A percentile compares a stretch with the other conserved stretches of the same genome.
Conservation (phyloP, 2,888 invertebrate species). For the Aporophyla lueneburgensis region DNA sequence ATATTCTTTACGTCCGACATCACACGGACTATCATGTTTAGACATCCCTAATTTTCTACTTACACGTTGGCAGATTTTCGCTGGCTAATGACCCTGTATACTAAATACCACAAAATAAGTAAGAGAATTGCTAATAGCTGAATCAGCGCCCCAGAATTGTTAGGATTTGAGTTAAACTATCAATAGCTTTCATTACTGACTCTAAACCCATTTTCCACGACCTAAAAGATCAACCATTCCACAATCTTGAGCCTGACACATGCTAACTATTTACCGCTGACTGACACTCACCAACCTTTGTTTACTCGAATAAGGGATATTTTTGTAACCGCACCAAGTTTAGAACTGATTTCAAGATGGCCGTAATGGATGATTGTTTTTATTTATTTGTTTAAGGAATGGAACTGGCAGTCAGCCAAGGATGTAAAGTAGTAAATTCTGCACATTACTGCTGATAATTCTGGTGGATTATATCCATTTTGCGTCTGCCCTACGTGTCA, state of each 20-base stretch:
- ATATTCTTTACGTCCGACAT: too few species aligned
- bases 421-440: constrained; percentile 3
- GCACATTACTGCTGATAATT: background rate
- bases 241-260: background rate
- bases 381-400: constrained; percentile 38
- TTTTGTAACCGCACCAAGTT: constrained; percentile 35
- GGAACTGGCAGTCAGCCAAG: constrained; percentile 38
- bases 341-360: constrained; percentile 22
- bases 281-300: constrained; percentile 19
- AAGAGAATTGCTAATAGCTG: too few species aligned
- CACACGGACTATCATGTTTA: too few species aligned
- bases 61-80: too few species aligned
- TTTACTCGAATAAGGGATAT: constrained; percentile 41
- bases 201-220: background rate
- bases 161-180: background rate
- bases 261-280: constrained; percentile 14
- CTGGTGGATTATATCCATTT: background rate
- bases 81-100: too few species aligned
- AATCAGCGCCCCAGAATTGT: background rate
- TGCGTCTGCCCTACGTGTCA: background rate
- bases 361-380: constrained; percentile 19
- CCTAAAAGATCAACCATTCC: background rate
- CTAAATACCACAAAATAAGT: too few species aligned
- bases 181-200: background rate
- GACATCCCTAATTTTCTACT: too few species aligned